Conservation (phyloP, 2,113 vertebrate species). For the Epinephelus moara region DNA sequence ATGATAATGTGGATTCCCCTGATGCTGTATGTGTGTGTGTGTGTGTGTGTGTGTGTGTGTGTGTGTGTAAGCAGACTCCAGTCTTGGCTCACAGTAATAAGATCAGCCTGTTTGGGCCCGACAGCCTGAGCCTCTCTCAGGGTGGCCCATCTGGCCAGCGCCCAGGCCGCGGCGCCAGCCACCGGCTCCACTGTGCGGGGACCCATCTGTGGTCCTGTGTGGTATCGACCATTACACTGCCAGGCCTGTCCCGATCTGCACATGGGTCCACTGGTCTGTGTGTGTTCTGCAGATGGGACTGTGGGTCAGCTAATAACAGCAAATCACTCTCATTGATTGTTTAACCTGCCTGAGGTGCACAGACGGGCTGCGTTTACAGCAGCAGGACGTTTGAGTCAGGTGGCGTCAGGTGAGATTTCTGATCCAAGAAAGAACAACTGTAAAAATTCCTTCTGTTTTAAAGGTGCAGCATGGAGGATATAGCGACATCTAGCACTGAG, state of each 20-base stretch:
- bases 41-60: constrained; percentile 36
- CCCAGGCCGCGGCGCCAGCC: constrained; percentile 66
- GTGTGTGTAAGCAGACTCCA: constrained; percentile 66
- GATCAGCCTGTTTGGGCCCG: constrained; percentile 75
- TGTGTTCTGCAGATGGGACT: constrained; percentile 68
- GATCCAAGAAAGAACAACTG: not conserved
- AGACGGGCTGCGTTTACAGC: constrained; percentile 16
- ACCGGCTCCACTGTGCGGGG: constrained; percentile 57
- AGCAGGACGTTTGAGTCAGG: not conserved
- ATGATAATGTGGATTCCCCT: constrained; percentile 60
- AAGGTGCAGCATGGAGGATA: no score
- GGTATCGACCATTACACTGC: constrained; percentile 64
- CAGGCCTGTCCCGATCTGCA: constrained; percentile 59
- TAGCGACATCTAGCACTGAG: no score
- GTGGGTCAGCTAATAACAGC: constrained; percentile 45
- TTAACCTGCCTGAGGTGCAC: constrained; percentile 18
- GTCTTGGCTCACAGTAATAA: constrained; percentile 70
- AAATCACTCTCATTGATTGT: constrained; percentile 22
- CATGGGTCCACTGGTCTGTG: constrained; percentile 52
- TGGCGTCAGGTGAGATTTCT: not conserved
- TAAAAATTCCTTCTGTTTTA: not conserved
- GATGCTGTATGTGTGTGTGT: constrained; percentile 24
- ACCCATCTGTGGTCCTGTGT: constrained; percentile 78
- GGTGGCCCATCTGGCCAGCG: constrained; percentile 80
- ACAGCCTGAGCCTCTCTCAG: constrained; percentile 69